Evolutionary conservation across 2,888 invertebrate species (phyloP).

Genomic region (Euspilapteryx auroguttella): DNA sequence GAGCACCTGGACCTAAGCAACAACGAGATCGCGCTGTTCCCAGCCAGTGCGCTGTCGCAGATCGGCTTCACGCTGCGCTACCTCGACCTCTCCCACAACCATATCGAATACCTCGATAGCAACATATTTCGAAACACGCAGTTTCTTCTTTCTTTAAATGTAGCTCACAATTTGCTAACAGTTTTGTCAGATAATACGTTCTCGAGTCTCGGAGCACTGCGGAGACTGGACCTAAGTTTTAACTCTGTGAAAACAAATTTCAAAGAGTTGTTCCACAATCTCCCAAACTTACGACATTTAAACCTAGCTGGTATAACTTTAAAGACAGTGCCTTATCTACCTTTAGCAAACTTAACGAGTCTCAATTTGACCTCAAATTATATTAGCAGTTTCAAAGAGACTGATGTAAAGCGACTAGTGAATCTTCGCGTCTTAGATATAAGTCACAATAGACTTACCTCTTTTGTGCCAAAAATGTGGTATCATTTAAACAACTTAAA

Average conservation of each 20-base stretch:
- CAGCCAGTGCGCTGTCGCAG: constrained; percentile 75
- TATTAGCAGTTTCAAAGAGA: constrained; percentile 70
- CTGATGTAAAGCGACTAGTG: constrained; percentile 70
- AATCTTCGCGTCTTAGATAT: constrained; percentile 74
- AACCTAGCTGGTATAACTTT: constrained; percentile 78
- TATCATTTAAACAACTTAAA: constrained; percentile 71
- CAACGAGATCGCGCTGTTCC: constrained; percentile 79
- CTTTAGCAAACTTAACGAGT: constrained; percentile 75
- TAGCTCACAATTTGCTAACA: constrained; percentile 79
- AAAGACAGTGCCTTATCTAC: constrained; percentile 73
- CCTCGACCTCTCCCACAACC: constrained; percentile 78
- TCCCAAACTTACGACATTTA: constrained; percentile 77
- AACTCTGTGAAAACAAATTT: constrained; percentile 84
- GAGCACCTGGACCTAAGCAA: constrained; percentile 79
- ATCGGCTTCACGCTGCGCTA: constrained; percentile 78
- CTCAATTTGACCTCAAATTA: constrained; percentile 81
- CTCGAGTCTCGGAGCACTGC: constrained; percentile 75
- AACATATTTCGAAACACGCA: constrained; percentile 85
- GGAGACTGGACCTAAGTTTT: constrained; percentile 78
- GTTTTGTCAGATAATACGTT: constrained; percentile 89
- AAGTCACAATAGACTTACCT: constrained; percentile 74
- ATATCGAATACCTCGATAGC: constrained; percentile 83
- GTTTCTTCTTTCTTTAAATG: constrained; percentile 73
- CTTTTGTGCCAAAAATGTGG: constrained; percentile 77
- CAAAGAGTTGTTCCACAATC: constrained; percentile 85